Evolutionary conservation across 2,888 invertebrate species (phyloP).

Genomic region (Sepiola atlantica): DNA sequence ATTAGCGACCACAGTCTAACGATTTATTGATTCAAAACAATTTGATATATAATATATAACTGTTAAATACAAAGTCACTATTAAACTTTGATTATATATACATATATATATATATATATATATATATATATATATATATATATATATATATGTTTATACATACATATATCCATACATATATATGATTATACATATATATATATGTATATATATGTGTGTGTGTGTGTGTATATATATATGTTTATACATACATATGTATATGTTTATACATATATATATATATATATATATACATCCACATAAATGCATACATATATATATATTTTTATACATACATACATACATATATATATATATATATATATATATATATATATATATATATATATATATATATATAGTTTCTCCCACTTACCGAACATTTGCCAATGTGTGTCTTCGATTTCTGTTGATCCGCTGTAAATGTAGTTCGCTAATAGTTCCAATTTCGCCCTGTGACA

Average conservation of each 20-base stretch:
- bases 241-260: background rate
- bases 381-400: background rate
- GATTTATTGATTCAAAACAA: too few species aligned
- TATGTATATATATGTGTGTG: conserved; percentile 43
- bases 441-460: conserved; percentile 44
- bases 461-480: conserved; percentile 40
- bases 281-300: too few species aligned
- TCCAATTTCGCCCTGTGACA: conserved; percentile 43
- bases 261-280: too few species aligned
- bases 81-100: too few species aligned
- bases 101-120: too few species aligned
- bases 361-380: conserved; percentile 40
- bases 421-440: conserved; percentile 39
- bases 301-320: too few species aligned
- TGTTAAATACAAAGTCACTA: too few species aligned
- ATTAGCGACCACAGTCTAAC: too few species aligned
- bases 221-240: conserved; percentile 37
- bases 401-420: conserved; percentile 41
- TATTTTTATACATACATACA: too few species aligned
- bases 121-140: background rate
- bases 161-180: background rate
- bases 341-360: background rate
- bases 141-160: conserved; percentile 39
- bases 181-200: too few species aligned
- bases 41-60: too few species aligned